phyloP scores from a whole-genome alignment of 2,797 vertebrate genomes.

The Thalassophryne amazonica region DNA sequence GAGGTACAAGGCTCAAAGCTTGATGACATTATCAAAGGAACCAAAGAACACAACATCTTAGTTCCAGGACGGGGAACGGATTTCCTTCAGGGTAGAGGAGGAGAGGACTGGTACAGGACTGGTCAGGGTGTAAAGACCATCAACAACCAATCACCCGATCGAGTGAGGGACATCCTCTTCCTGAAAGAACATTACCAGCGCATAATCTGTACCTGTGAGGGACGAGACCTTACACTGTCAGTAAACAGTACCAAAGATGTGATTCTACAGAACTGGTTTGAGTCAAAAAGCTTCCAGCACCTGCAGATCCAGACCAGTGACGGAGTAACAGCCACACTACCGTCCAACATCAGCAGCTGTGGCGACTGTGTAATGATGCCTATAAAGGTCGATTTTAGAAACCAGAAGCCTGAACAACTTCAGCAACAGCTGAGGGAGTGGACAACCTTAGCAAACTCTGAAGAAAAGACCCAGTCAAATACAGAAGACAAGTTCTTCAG shows the following conservation, averaged over 20 bases:
- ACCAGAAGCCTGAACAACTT: conserved; percentile 2
- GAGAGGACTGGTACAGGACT: conserved; percentile 54
- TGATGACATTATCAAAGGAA: conserved; percentile 38
- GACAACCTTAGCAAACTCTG: no score
- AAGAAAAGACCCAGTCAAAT: no score
- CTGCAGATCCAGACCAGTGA: conserved; percentile 48
- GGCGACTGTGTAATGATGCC: conserved; percentile 3
- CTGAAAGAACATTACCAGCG: conserved; percentile 29
- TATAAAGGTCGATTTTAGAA: conserved; percentile 28
- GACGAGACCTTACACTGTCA: not conserved
- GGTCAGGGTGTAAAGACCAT: conserved; percentile 50
- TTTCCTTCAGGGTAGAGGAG: conserved; percentile 40
- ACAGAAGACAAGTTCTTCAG: not conserved
- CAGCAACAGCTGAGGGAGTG: no score
- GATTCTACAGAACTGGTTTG: conserved; percentile 46
- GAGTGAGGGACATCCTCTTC: conserved; percentile 30
- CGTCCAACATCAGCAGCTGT: conserved; percentile 10
- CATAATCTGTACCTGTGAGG: conserved; percentile 16
- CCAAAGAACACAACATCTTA: conserved; percentile 32
- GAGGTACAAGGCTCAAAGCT: conserved; percentile 38
- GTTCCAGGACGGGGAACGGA: conserved; percentile 34
- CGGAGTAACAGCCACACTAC: conserved; percentile 45
- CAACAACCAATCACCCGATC: conserved; percentile 44
- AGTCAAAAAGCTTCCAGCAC: conserved; percentile 36
- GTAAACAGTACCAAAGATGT: not conserved